Conservation (phyloP, 2,888 invertebrate genomes). For the Ischnura elegans region DNA sequence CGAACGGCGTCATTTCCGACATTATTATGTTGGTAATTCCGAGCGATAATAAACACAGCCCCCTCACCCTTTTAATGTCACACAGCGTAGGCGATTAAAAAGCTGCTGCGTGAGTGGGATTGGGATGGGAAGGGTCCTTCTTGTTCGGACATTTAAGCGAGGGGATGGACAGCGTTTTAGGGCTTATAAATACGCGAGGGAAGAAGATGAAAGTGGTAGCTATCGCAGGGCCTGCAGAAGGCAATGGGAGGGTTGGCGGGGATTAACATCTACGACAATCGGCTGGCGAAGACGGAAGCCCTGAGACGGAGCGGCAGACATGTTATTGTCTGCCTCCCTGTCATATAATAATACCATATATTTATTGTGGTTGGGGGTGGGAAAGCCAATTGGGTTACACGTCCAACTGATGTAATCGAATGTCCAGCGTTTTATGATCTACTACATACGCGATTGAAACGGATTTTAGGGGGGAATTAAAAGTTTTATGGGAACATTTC, state of each 20-base stretch:
- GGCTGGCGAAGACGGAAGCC: not conserved
- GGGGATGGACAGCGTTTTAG: not conserved
- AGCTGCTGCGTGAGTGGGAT: not conserved
- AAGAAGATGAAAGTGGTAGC: not conserved
- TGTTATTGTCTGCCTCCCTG: not conserved
- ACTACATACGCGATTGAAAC: not conserved
- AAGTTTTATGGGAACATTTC: not conserved
- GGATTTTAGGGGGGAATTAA: not conserved
- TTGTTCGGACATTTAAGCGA: not conserved
- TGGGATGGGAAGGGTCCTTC: not conserved
- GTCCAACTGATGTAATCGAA: not conserved
- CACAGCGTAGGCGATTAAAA: conserved; percentile 33
- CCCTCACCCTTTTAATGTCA: conserved; percentile 30
- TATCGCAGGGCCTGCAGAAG: not conserved
- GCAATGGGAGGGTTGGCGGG: not conserved
- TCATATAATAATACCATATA: no score
- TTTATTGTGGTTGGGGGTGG: not conserved
- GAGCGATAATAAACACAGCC: conserved; percentile 52
- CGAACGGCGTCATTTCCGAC: conserved; percentile 60
- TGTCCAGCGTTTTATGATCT: not conserved
- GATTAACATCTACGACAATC: conserved; percentile 29
- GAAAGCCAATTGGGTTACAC: not conserved
- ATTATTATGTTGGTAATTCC: conserved; percentile 66
- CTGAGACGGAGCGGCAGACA: not conserved
- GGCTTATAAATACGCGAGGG: not conserved